phyloP scores from a whole-genome alignment of 2,888 invertebrate genomes.

The Gymnoscelis rufifasciata region DNA sequence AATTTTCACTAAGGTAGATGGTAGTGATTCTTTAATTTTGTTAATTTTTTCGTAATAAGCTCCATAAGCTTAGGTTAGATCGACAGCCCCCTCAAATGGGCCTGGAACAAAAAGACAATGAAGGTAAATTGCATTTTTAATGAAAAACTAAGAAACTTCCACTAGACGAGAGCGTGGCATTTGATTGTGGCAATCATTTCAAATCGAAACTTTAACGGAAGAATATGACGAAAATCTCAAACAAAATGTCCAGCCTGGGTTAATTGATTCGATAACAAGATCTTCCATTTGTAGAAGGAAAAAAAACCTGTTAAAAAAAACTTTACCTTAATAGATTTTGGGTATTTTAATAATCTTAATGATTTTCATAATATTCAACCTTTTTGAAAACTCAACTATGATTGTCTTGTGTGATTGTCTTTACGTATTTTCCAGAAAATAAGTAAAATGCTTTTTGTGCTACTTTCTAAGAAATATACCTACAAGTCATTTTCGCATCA shows the following conservation, averaged over 20 bases:
- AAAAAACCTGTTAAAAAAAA: no score
- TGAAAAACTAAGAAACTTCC: conserved; percentile 27
- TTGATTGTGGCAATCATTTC: neutral
- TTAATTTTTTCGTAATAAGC: conserved; percentile 70
- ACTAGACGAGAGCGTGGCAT: conserved; percentile 28
- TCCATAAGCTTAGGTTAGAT: conserved; percentile 69
- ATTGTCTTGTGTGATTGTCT: conserved; percentile 56
- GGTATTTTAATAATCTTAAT: no score
- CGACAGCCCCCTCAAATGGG: conserved; percentile 60
- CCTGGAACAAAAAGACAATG: conserved; percentile 75
- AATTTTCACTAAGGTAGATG: conserved; percentile 70
- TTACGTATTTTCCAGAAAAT: conserved; percentile 24
- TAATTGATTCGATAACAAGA: no score
- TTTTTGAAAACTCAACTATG: conserved; percentile 53
- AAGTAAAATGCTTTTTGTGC: conserved; percentile 16
- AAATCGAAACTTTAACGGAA: conserved; percentile 18
- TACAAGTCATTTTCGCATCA: conserved; percentile 28
- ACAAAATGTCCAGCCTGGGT: no score
- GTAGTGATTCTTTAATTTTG: conserved; percentile 75
- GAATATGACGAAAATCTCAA: neutral
- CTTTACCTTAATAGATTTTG: no score
- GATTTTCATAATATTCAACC: conserved; percentile 28
- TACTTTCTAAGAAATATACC: conserved; percentile 28
- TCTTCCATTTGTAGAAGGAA: no score
- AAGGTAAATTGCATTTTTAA: conserved; percentile 67